Evolutionary conservation across 2,113 vertebrate genomes (phyloP), one percentile per base, ranked within the genome.

Genomic region (Vanacampus margaritifer): DNA sequence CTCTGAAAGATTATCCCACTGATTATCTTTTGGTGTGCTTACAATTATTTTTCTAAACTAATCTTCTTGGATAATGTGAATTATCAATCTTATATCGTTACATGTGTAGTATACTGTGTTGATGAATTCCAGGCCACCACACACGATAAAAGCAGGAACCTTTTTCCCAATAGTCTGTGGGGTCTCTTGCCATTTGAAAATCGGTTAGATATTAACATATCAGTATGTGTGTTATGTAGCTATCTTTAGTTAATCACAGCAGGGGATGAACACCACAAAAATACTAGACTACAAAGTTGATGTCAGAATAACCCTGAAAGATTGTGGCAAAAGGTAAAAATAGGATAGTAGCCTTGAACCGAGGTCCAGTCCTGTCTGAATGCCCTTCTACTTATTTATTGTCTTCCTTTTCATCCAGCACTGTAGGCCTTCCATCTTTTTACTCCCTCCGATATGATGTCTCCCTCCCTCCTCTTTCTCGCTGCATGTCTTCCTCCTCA

Each of bases 371-470:
- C 51, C 24, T 54, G 51, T 61, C 64, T 53, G 64, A 16, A 6
- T 48, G 43, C 51, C 51, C 45, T 58, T 65, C 16, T 32, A 48
- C 48, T 50, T 35, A 23, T 37, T 16, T 32, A 57, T 53, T 43
- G 39, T 36, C 53, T 45, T 1, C 58, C 45, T 50, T 5, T 58
- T 6, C n/a, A 54, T 66, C 37, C 66, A 4, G 8, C 35, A 77
- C 35, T 67, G 37, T 72, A 0, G n/a, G n/a, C 45, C 11, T 41
- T 45, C 16, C 7, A 21, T 41, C 39, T n/a, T 65, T 32, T 28
- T n/a, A 57, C n/a, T 67, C 64, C 35, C 19, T 36, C 50, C 61
- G 46, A 46, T 74, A 59, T 53, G 43, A 72, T 75, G 37, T 68
- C 64, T 43, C 64, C 57, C 28, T 68, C 45, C 65, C 62, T 50